Evolutionary conservation across 2,888 invertebrate genomes (phyloP).

Genomic region (Arge pagana): DNA sequence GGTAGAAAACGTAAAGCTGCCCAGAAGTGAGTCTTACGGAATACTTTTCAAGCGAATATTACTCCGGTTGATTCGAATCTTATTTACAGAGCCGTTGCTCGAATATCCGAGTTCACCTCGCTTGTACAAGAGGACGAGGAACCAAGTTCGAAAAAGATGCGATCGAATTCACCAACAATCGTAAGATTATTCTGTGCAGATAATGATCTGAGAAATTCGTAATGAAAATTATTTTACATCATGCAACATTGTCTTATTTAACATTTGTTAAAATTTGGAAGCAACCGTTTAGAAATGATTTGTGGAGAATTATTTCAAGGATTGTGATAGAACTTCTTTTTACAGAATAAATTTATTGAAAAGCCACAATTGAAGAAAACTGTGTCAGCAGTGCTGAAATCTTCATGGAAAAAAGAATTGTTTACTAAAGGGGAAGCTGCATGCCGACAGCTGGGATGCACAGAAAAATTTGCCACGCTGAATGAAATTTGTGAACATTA

Average conservation of each 20-base stretch:
- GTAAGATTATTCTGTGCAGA: constrained; percentile 26
- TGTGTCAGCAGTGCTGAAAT: constrained; percentile 39
- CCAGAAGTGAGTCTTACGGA: constrained; percentile 48
- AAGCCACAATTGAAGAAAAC: constrained; percentile 27
- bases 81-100: constrained; percentile 46
- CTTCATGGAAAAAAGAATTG: constrained; percentile 44
- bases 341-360: constrained; percentile 36
- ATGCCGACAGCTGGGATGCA: constrained; percentile 49
- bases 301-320: too few relatives aligned
- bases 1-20: constrained; percentile 57
- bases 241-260: constrained; percentile 6
- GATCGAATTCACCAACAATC: constrained; percentile 23
- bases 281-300: too few relatives aligned
- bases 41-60: constrained; percentile 32
- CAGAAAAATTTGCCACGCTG: constrained; percentile 33
- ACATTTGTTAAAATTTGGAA: too few relatives aligned
- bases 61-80: constrained; percentile 1
- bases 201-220: too few relatives aligned
- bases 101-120: constrained; percentile 48
- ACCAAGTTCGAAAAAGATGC: constrained; percentile 29
- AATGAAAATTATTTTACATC: constrained; percentile 14
- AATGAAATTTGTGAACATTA: constrained; percentile 49
- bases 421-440: constrained; percentile 30
- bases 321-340: too few relatives aligned
- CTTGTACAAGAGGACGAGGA: constrained; percentile 35